phyloP scores from a whole-genome alignment of 2,888 invertebrate genomes.

The Drosophila longiperda region DNA sequence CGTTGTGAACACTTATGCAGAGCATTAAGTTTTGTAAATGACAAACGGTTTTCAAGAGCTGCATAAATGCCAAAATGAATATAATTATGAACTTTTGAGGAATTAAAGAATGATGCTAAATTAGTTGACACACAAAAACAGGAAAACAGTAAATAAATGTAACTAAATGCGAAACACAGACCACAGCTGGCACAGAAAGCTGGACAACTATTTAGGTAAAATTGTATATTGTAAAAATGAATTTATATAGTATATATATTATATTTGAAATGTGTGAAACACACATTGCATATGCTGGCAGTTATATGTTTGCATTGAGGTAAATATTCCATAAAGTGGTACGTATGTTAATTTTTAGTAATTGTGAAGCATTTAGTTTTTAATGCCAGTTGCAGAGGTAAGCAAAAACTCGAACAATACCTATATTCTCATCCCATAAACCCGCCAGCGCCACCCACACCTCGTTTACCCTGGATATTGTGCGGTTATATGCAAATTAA shows the following conservation, averaged over 20 bases:
- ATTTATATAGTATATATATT: not conserved
- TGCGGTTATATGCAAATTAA: slow-evolving; percentile 78
- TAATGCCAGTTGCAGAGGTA: slow-evolving; percentile 40
- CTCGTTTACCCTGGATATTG: slow-evolving; percentile 43
- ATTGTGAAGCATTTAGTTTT: slow-evolving; percentile 69
- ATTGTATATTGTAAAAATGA: not conserved
- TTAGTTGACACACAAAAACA: not conserved
- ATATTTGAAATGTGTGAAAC: not conserved
- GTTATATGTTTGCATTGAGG: slow-evolving; percentile 21
- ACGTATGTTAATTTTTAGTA: slow-evolving; percentile 66
- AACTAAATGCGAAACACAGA: not conserved
- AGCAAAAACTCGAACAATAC: slow-evolving; percentile 27
- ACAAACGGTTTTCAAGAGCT: not conserved
- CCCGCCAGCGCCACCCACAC: not conserved
- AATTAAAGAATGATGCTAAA: not conserved
- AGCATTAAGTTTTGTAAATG: not conserved
- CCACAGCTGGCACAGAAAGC: not conserved
- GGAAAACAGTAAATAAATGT: not conserved
- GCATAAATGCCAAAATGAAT: not conserved
- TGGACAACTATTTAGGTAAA: slow-evolving; percentile 15
- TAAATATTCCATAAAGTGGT: slow-evolving; percentile 24
- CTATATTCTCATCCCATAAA: not conserved
- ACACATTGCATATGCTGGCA: not conserved
- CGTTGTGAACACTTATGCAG: not conserved
- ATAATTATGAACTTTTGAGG: not conserved